Evolutionary conservation across 2,797 vertebrate species (phyloP), one percentile per base, ranked within the genome.

Genomic region (Synaphobranchus kaupii): DNA sequence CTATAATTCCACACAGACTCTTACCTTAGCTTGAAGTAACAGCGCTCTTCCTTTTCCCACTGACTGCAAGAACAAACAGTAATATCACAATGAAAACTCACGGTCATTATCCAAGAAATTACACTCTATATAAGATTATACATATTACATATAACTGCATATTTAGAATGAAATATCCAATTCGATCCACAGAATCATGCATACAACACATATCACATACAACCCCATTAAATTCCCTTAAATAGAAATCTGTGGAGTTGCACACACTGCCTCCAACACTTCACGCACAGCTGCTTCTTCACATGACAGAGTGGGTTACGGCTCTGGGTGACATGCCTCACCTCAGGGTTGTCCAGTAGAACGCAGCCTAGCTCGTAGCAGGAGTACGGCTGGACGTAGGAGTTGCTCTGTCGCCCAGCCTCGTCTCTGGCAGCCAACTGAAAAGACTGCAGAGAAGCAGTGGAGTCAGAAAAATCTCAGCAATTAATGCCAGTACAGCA

Each of bases 21-120:
- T 94, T 97, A 99, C 99, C 98, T 99, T 99, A 88, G 98, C 98
- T 94, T 99, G 98, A 88, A 98, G 97, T 91, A 99, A 96, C 86
- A 99, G 93, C 83, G 95, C 93, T 92, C 95, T 96, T 82, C 98
- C 98, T 94, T 95, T 98, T 89, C 92, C 97, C 86, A 97, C 93
- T 90, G 98, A 97, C 98, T 99, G 92, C 20, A 94, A 92, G 44
- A 90, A 50, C 83, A 84, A 90, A 88, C 93, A 89, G 91, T 90
- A 89, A 90, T 71, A 44, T 3, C 31, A 76, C 71, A 76, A 12
- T 20, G 34, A 76, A 7, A 44, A 63, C 20, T 63, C 31, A 17
- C 12, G 13, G 17, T 76, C 34, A 39, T 39, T 17, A 76, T 17
- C 28, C 31, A 73, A 9, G 9, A 8, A n/a, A 28, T 31, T 5